Conservation (phyloP, 92 coral and sea anemone genomes). For the Porites cylindrica region DNA sequence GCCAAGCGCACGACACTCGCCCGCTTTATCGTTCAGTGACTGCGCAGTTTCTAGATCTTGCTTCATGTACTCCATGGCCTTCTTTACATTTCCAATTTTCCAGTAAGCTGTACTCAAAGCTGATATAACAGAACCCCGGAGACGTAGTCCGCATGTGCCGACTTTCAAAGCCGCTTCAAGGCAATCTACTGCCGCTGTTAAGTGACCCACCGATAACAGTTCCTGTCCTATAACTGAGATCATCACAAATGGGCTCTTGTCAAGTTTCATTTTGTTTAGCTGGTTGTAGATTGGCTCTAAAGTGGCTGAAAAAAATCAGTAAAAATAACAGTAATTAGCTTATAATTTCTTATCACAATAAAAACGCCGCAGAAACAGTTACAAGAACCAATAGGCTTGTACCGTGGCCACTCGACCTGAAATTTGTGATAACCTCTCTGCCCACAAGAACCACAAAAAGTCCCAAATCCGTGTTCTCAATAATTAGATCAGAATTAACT, state of each 20-base stretch:
- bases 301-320: slow-evolving; percentile 61
- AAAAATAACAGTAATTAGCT: background rate
- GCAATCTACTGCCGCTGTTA: slow-evolving; percentile 91
- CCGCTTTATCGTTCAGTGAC: slow-evolving; percentile 91
- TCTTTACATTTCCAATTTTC: slow-evolving; percentile 90
- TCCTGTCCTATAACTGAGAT: slow-evolving; percentile 99
- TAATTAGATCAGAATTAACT: no score
- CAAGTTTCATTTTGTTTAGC: slow-evolving; percentile 88
- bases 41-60: slow-evolving; percentile 93
- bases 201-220: slow-evolving; percentile 84
- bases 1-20: slow-evolving; percentile 96
- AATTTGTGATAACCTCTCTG: background rate
- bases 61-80: slow-evolving; percentile 93
- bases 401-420: background rate
- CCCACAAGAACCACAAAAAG: no score
- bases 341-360: background rate
- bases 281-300: slow-evolving; percentile 83
- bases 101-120: slow-evolving; percentile 99
- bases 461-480: no score
- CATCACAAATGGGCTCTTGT: slow-evolving; percentile 95
- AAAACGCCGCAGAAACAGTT: background rate
- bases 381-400: background rate
- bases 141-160: slow-evolving; percentile 93
- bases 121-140: slow-evolving; percentile 97
- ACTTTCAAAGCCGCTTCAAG: slow-evolving; percentile 95